Base-by-base conservation (phyloP, 1,140 invertebrate species). In the Pararge aegeria region DNA sequence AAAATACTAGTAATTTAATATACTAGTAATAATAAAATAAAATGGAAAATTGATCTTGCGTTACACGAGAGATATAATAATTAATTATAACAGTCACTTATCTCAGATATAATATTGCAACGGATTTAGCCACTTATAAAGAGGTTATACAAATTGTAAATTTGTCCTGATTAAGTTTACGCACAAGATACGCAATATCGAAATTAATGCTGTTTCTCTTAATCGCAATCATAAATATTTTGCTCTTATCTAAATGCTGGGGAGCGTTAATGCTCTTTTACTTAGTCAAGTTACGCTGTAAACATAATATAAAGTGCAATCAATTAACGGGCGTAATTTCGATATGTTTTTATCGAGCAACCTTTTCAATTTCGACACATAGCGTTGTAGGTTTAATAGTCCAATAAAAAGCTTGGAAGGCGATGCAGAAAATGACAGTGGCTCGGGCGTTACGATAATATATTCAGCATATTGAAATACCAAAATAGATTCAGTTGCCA, bases 241-340 rank as follows among this genome's bases (percentile, higher is more conserved):
- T 19, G 20, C 34, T 30, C 30, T 61, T 61, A 61, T 61, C 59
- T 50, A 42, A 55, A 61, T 42, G 44, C 21, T 42, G 19, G 53
- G 46, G n/a, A 42, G 53, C 44, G 19, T 55, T 54, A 61, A 61
- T 61, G 51, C 34, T 42, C 37, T 61, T 61, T 55, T 55, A 61
- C 53, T 61, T 55, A 38, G 46, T 30, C 13, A 37, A 46, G 16
- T 49, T 49, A 37, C 29, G 58, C 16, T 30, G 10, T 61, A 61
- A 49, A 61, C 30, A 34, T 34, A 12, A 34, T 34, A 12, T 34
- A n/a, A n/a, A 34, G 30, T 34, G 30, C 30, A 12, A 34, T 34
- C 12, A 34, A 34, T 34, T 34, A 34, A 34, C 10, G 4, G 9
- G 30, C 30, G 3, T 12, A 12, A 34, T 34, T n/a, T 34, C 30